phyloP scores from a whole-genome alignment of 1,140 invertebrate genomes.

The Berghia stephanieae region DNA sequence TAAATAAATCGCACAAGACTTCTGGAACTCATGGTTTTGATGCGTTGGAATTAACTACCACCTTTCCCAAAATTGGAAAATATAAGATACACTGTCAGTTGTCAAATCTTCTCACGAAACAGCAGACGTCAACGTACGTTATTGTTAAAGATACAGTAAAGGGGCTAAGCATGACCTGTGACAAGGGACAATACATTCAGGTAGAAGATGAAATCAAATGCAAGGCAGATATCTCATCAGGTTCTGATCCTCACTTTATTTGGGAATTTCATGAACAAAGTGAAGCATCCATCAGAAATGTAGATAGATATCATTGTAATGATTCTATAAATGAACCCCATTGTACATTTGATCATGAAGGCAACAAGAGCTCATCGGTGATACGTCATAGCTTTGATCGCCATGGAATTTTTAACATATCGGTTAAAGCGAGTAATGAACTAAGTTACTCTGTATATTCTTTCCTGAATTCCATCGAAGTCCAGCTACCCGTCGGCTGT shows the following conservation, averaged over 20 bases:
- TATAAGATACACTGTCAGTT: slow-evolving; percentile 1
- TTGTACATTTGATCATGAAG: not conserved
- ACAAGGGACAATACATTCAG: slow-evolving; percentile 1
- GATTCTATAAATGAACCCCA: too few species aligned
- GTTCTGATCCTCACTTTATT: slow-evolving; percentile 1
- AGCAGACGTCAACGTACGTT: not conserved
- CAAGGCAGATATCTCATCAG: not conserved
- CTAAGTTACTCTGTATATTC: not conserved
- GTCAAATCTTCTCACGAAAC: not conserved
- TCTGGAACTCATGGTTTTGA: too few species aligned
- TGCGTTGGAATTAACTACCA: too few species aligned
- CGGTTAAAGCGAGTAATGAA: slow-evolving; percentile 5
- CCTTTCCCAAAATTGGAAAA: not conserved
- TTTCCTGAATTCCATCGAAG: not conserved
- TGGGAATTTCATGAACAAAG: slow-evolving; percentile 23
- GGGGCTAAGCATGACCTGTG: not conserved
- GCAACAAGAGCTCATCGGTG: not conserved
- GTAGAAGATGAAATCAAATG: slow-evolving; percentile 14
- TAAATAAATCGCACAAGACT: too few species aligned
- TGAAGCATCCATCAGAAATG: not conserved
- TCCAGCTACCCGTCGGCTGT: slow-evolving; percentile 16
- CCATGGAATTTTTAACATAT: slow-evolving; percentile 20
- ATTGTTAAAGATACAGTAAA: slow-evolving; percentile 3
- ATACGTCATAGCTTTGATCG: not conserved
- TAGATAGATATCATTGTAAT: too few species aligned